Percentiles rank a stretch among this genome's conserved stretches.
These are phyloP conservation scores for Molothrus ater DNA, from an alignment of 2,797 vertebrate species.

Conservation along the genomic window DNA sequence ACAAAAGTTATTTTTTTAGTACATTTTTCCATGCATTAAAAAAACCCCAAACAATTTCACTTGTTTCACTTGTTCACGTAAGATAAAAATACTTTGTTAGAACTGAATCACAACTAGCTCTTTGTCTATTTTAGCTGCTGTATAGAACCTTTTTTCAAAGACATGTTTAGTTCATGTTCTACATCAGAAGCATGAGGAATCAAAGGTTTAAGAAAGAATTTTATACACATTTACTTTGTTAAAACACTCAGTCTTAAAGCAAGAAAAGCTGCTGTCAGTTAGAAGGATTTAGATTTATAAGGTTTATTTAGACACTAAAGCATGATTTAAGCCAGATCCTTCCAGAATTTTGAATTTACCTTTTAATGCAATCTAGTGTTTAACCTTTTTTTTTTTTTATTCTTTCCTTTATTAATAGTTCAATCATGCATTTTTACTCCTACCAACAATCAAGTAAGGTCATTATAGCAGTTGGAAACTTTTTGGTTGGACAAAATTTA, in stretches of 20 bases:
- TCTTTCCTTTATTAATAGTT: neutral
- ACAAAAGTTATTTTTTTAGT: neutral
- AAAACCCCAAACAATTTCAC: fast-evolving
- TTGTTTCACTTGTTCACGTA: neutral
- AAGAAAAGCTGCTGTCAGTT: neutral
- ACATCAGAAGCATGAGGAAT: neutral
- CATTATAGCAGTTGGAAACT: neutral
- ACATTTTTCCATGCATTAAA: neutral
- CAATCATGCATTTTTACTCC: neutral
- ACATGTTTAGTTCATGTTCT: neutral
- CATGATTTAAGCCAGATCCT: neutral
- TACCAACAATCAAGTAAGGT: neutral
- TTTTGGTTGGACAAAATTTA: neutral
- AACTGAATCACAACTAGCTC: neutral
- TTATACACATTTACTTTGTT: neutral
- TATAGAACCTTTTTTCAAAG: neutral
- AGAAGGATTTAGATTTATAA: neutral
- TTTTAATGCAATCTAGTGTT: neutral
- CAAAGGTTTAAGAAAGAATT: neutral
- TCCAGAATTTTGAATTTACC: neutral
- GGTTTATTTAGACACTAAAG: neutral
- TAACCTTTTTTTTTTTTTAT: neutral
- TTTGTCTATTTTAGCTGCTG: neutral
- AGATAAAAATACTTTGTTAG: neutral
- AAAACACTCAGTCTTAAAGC: neutral